Conservation (phyloP, 2,113 vertebrate genomes). For the Grallaria varia region DNA sequence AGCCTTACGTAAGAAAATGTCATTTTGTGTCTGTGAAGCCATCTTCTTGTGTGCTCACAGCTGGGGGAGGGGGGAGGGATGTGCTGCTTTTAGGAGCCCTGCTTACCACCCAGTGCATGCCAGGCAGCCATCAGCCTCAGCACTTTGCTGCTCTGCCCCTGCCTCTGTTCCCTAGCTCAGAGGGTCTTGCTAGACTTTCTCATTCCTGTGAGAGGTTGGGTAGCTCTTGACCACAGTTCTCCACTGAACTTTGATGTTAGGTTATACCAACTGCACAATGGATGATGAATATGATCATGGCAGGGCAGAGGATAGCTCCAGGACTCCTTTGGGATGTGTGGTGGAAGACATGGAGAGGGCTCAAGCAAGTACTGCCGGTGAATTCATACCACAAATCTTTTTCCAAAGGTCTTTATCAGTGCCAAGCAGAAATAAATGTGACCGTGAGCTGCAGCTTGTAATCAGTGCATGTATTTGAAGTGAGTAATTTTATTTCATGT, state of each 20-base stretch:
- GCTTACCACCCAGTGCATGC: neutral
- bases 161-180: neutral
- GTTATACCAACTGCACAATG: fast-evolving
- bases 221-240: neutral
- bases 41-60: neutral
- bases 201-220: neutral
- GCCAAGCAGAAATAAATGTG: neutral
- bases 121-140: neutral
- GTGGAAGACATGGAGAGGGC: neutral
- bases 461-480: neutral
- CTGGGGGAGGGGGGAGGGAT: neutral
- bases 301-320: neutral
- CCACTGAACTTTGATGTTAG: neutral
- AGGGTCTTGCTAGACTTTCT: neutral
- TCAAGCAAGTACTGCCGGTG: neutral
- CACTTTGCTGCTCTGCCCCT: neutral
- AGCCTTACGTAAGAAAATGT: neutral
- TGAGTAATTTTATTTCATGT: neutral
- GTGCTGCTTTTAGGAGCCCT: neutral
- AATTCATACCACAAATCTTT: neutral
- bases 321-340: neutral
- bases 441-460: neutral
- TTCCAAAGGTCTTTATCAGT: neutral
- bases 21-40: neutral
- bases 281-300: neutral